These are phyloP conservation scores for Epinephelus lanceolatus DNA, from an alignment of 2,113 vertebrate genomes.

Conservation along the genomic window DNA sequence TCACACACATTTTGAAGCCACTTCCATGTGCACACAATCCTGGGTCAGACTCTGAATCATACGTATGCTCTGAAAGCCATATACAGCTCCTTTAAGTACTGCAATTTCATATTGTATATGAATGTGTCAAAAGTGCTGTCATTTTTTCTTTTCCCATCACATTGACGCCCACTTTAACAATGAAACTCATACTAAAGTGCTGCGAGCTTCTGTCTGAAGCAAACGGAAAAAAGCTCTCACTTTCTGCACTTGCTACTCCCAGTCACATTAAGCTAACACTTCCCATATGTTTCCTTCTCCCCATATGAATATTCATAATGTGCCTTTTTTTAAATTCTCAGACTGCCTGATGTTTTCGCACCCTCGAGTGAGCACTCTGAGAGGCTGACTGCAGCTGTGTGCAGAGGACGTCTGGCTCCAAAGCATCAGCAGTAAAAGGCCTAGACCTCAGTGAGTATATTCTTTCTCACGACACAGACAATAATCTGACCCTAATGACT, in stretches of 20 bases:
- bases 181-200: neutral
- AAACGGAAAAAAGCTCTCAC: neutral
- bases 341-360: slow-evolving; percentile 33
- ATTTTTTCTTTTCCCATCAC: neutral
- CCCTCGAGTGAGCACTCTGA: slow-evolving; percentile 22
- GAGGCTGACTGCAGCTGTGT: slow-evolving; percentile 38
- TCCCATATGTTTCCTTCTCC: slow-evolving; percentile 18
- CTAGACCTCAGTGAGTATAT: slow-evolving; percentile 1
- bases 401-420: slow-evolving; percentile 24
- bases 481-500: too few species aligned
- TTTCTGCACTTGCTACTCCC: neutral
- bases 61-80: too few species aligned
- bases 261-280: slow-evolving; percentile 20
- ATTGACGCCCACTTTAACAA: neutral
- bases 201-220: neutral
- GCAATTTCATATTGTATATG: neutral
- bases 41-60: too few species aligned
- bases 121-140: neutral
- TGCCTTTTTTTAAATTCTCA: slow-evolving; percentile 1
- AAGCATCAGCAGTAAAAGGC: slow-evolving; percentile 10
- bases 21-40: too few species aligned
- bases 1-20: too few species aligned
- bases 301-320: slow-evolving; percentile 32
- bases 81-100: too few species aligned
- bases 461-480: neutral